Evolutionary conservation across 2,888 invertebrate genomes (phyloP).

Genomic region (Scrobipalpa atriplicella): DNA sequence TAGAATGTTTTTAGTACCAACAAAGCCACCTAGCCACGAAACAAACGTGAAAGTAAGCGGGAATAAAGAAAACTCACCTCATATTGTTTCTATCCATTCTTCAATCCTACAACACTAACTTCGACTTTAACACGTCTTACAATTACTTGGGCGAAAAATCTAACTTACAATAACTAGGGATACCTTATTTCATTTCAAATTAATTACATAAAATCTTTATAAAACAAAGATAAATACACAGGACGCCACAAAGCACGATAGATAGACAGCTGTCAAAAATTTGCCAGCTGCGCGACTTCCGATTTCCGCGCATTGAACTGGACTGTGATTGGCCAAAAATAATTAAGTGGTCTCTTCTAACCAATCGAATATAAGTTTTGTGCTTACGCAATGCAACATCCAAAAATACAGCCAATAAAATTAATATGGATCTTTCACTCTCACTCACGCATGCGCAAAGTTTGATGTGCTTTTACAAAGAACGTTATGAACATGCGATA

Average conservation of each 20-base stretch:
- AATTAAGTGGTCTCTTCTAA: neutral
- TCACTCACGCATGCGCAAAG: neutral
- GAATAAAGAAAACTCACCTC: constrained; percentile 69
- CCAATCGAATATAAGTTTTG: neutral
- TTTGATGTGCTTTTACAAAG: neutral
- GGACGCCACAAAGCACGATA: constrained; percentile 66
- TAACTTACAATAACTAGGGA: constrained; percentile 45
- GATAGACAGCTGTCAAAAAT: constrained; percentile 49
- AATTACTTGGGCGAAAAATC: constrained; percentile 47
- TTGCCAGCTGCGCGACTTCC: constrained; percentile 49
- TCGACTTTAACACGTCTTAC: constrained; percentile 40
- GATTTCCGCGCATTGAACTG: constrained; percentile 45
- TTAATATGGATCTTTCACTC: neutral
- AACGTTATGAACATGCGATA: neutral
- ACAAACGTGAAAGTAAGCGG: constrained; percentile 52
- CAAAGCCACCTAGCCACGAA: constrained; percentile 31
- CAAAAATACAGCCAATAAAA: constrained; percentile 10
- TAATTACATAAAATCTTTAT: constrained; percentile 61
- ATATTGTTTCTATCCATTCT: constrained; percentile 76
- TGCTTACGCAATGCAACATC: neutral
- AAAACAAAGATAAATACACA: constrained; percentile 67
- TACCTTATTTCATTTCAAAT: constrained; percentile 58
- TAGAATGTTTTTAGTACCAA: constrained; percentile 30
- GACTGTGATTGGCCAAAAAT: constrained; percentile 43
- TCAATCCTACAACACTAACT: constrained; percentile 43